Conservation (phyloP, 2,888 invertebrate species). For the Nemurella pictetii region DNA sequence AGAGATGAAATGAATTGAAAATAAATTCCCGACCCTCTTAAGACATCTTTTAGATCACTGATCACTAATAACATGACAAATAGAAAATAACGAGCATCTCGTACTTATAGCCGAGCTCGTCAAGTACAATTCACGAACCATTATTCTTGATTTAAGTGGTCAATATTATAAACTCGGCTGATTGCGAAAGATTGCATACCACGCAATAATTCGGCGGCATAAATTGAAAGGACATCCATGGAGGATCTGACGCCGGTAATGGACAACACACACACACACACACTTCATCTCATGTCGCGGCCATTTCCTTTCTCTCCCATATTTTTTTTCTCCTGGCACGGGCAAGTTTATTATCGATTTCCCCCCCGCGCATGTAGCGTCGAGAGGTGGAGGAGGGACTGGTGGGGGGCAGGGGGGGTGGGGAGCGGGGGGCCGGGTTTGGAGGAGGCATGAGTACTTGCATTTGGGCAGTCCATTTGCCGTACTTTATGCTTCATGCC, state of each 20-base stretch:
- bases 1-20: no score
- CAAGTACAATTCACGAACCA: not conserved
- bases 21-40: no score
- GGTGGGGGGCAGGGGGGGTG: no score
- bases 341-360: conserved; percentile 37
- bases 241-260: not conserved
- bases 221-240: conserved; percentile 11
- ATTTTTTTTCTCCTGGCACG: conserved; percentile 35
- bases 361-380: not conserved
- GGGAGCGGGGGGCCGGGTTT: no score
- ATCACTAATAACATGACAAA: not conserved
- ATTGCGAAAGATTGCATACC: conserved; percentile 14
- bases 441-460: conserved; percentile 30
- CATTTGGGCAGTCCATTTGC: conserved; percentile 19
- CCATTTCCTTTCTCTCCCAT: conserved; percentile 38
- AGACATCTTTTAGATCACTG: not conserved
- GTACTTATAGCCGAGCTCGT: not conserved
- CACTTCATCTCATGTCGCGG: conserved; percentile 30
- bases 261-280: not conserved
- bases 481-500: not conserved
- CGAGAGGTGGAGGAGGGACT: not conserved
- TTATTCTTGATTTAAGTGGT: not conserved
- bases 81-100: not conserved
- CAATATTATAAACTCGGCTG: not conserved
- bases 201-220: not conserved